Conservation (phyloP, 2,797 vertebrate genomes). For the Fratercula arctica region DNA sequence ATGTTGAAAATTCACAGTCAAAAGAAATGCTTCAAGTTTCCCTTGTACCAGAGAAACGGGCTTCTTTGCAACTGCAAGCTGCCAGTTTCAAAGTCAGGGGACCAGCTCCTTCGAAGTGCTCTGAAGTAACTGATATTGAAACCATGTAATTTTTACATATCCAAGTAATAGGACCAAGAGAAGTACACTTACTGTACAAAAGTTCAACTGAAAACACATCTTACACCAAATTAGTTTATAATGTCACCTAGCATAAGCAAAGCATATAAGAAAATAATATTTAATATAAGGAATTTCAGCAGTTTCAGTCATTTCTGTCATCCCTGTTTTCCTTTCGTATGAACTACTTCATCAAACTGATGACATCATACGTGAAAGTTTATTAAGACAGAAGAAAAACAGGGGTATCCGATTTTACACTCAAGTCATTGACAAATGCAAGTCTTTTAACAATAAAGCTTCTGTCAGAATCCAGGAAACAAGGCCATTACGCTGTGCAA, state of each 20-base stretch:
- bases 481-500: not conserved
- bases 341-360: not conserved
- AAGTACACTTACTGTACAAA: not conserved
- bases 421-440: not conserved
- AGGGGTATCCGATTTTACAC: not conserved
- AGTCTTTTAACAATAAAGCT: conserved; percentile 26
- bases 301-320: not conserved
- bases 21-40: not conserved
- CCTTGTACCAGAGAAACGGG: not conserved
- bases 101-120: not conserved
- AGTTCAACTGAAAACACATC: not conserved
- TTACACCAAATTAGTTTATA: not conserved
- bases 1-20: not conserved
- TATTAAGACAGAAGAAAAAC: conserved; percentile 56
- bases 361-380: conserved; percentile 1
- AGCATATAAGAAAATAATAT: not conserved
- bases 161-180: not conserved
- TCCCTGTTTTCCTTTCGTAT: not conserved
- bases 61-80: not conserved
- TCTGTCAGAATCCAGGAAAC: not conserved
- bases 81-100: not conserved
- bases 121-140: not conserved
- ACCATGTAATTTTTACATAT: not conserved
- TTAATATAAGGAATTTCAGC: not conserved
- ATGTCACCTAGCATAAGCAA: not conserved